Evolutionary conservation across 2,888 invertebrate genomes (phyloP).

Genomic region (Mylabris sibirica): DNA sequence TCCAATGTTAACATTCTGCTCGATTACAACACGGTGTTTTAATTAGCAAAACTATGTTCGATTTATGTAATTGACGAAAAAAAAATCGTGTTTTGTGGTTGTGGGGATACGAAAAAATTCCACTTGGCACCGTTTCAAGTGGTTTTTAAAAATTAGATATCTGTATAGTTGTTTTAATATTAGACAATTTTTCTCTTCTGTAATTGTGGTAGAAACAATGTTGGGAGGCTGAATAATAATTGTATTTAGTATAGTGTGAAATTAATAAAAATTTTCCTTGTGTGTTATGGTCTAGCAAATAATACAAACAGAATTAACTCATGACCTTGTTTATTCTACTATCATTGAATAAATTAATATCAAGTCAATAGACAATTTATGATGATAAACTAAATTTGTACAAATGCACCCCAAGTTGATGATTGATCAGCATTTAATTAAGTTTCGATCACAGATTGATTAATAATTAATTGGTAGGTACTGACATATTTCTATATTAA

Average conservation of each 20-base stretch:
- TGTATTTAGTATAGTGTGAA: conserved; percentile 22
- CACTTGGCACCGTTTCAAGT: conserved; percentile 6
- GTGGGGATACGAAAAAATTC: neutral
- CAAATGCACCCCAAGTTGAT: conserved; percentile 23
- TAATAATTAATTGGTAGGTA: neutral
- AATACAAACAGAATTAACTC: conserved; percentile 34
- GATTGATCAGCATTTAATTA: conserved; percentile 23
- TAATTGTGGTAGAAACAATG: conserved; percentile 17
- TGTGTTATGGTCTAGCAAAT: conserved; percentile 37
- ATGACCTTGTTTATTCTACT: conserved; percentile 41
- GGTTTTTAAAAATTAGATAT: conserved; percentile 16
- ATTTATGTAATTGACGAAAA: conserved; percentile 39
- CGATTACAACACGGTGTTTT: conserved; percentile 43
- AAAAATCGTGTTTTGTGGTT: neutral
- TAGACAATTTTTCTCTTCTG: conserved; percentile 4
- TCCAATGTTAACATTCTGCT: conserved; percentile 39
- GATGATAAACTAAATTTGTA: conserved; percentile 35
- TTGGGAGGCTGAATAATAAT: no score
- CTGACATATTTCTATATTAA: neutral
- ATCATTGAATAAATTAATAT: conserved; percentile 40
- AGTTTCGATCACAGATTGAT: neutral
- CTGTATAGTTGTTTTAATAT: conserved; percentile 25
- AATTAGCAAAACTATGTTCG: conserved; percentile 47
- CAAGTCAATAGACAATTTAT: conserved; percentile 34
- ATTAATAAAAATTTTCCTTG: conserved; percentile 30